phyloP scores from a whole-genome alignment of 2,888 invertebrate species.

The Dryocosmus kuriphilus region DNA sequence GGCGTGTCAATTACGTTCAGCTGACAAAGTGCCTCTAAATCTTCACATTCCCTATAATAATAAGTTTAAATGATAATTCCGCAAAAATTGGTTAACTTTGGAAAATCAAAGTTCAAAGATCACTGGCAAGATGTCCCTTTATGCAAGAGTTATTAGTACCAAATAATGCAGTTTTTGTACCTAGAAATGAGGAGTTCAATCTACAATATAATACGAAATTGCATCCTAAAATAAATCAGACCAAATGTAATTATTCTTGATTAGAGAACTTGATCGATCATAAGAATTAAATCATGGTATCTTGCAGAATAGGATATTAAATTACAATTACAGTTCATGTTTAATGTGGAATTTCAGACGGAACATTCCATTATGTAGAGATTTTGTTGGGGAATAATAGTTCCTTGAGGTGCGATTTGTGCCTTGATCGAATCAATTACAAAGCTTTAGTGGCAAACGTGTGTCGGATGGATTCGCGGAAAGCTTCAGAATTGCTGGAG shows the following conservation, averaged over 20 bases:
- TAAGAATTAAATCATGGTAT: too few relatives aligned
- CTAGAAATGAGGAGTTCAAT: too few relatives aligned
- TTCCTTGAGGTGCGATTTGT: not conserved
- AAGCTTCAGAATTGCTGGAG: conserved; percentile 43
- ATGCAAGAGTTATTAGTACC: too few relatives aligned
- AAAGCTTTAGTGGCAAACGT: not conserved
- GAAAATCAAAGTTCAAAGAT: not conserved
- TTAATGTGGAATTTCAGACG: too few relatives aligned
- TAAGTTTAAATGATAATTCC: too few relatives aligned
- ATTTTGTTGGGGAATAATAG: not conserved
- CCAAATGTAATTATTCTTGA: too few relatives aligned
- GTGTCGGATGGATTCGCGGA: conserved; percentile 10
- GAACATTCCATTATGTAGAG: not conserved
- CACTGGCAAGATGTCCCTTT: not conserved
- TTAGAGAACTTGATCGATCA: too few relatives aligned
- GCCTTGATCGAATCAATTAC: conserved; percentile 16
- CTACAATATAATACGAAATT: too few relatives aligned
- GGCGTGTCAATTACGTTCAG: conserved; percentile 35
- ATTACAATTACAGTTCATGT: too few relatives aligned
- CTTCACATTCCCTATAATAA: conserved; percentile 33
- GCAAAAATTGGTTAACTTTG: conserved; percentile 16
- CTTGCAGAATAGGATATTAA: too few relatives aligned
- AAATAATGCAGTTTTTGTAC: too few relatives aligned
- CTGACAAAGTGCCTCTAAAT: conserved; percentile 15
- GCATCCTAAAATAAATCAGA: too few relatives aligned